phyloP scores from a whole-genome alignment of 2,113 vertebrate genomes.

The Perccottus glenii region DNA sequence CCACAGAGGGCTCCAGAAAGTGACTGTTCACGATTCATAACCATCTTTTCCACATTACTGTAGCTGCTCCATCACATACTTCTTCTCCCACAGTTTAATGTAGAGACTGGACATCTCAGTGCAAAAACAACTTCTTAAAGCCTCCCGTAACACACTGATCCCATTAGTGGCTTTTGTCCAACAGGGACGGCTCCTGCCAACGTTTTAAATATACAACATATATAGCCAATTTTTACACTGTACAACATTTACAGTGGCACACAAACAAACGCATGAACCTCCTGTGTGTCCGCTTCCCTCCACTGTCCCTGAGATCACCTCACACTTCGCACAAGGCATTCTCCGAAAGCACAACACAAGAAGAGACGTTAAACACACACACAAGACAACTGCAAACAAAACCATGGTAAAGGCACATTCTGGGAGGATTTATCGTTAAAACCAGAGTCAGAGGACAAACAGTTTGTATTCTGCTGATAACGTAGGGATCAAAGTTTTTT shows the following conservation, averaged over 20 bases:
- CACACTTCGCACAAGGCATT: constrained; percentile 63
- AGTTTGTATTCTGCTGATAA: too few relatives aligned
- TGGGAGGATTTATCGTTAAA: constrained; percentile 57
- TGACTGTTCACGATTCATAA: neutral
- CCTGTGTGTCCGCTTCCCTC: constrained; percentile 29
- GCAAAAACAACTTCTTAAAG: constrained; percentile 60
- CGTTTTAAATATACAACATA: neutral
- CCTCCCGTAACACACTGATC: constrained; percentile 32
- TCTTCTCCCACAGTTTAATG: constrained; percentile 6
- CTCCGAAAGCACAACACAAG: constrained; percentile 47
- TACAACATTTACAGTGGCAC: constrained; percentile 47
- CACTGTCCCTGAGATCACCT: constrained; percentile 79
- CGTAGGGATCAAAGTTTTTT: too few relatives aligned
- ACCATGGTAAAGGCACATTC: constrained; percentile 76
- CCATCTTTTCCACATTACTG: neutral
- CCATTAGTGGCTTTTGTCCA: constrained; percentile 48
- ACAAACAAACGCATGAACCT: neutral
- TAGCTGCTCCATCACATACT: constrained; percentile 22
- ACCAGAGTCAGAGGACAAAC: constrained; percentile 33
- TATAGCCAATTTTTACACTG: constrained; percentile 7
- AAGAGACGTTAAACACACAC: constrained; percentile 34
- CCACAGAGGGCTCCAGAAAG: neutral
- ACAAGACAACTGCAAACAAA: constrained; percentile 46
- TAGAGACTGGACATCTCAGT: constrained; percentile 37
- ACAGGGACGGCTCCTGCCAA: constrained; percentile 21